A percentile compares a stretch with the other conserved stretches of the same genome.
phyloP scores from a whole-genome alignment of 2,888 invertebrate species.

The Caenorhabditis wallacei region DNA sequence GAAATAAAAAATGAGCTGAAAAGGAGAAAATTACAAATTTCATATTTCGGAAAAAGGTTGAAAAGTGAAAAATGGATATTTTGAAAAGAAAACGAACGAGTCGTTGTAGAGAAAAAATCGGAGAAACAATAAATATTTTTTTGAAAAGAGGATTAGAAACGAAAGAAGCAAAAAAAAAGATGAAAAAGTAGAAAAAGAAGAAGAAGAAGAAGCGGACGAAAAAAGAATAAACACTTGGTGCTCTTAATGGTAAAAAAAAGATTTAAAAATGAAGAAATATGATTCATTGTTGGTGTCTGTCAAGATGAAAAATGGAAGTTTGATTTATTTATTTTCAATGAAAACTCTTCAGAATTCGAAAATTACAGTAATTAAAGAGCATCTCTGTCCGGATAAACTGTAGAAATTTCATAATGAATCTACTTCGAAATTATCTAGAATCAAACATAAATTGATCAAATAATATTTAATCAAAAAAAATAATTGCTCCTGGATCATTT shows the following conservation, averaged over 20 bases:
- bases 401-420: no score
- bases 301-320: no score
- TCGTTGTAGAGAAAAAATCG: not conserved
- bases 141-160: conserved; percentile 44
- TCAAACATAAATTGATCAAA: no score
- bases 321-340: no score
- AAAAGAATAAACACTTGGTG: conserved; percentile 47
- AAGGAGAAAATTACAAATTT: conserved; percentile 30
- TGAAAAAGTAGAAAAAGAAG: conserved; percentile 7
- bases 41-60: conserved; percentile 38
- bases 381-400: no score
- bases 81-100: conserved; percentile 16
- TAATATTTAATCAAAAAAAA: no score
- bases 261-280: conserved; percentile 1
- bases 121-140: conserved; percentile 57
- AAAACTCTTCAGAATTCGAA: no score
- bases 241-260: conserved; percentile 4
- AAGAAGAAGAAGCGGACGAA: conserved; percentile 11
- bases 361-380: no score
- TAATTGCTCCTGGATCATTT: no score
- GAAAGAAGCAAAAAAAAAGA: conserved; percentile 10
- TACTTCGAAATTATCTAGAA: no score
- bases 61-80: conserved; percentile 36
- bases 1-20: conserved; percentile 22
- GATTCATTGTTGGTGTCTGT: not conserved